Percentiles rank a stretch among this genome's conserved stretches.
Conservation (phyloP, 2,113 vertebrate species). For the Ophthalmolycus amberensis region DNA sequence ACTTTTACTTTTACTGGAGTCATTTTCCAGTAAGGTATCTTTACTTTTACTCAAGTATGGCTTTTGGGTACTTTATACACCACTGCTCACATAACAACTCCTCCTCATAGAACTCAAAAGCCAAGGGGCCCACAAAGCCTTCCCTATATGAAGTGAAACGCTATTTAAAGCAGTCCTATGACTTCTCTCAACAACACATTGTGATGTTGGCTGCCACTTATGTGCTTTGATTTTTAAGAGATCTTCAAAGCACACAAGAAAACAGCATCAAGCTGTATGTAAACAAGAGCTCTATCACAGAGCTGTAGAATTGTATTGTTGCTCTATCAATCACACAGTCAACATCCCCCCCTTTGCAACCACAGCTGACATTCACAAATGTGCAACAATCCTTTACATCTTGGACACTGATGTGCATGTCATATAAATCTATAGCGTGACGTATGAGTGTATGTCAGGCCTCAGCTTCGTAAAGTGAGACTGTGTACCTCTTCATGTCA, state of each 20-base stretch:
- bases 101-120: not conserved
- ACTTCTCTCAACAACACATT: not conserved
- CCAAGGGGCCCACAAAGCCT: not conserved
- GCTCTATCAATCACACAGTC: slow-evolving; percentile 11
- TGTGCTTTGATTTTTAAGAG: not conserved
- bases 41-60: too few species aligned
- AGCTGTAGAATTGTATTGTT: slow-evolving; percentile 32
- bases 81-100: not conserved
- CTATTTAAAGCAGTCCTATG: not conserved
- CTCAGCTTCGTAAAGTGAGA: not conserved
- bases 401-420: not conserved
- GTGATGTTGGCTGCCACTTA: not conserved
- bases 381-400: not conserved
- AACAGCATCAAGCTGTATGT: not conserved
- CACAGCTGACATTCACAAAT: not conserved
- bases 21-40: too few species aligned
- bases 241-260: not conserved
- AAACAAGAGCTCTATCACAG: not conserved
- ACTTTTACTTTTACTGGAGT: too few species aligned
- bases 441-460: not conserved
- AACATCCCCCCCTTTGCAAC: not conserved
- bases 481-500: not conserved
- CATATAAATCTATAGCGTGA: not conserved
- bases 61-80: too few species aligned
- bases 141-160: not conserved